A percentile compares a stretch with the other conserved stretches of the same genome.
Conservation (phyloP, 2,888 invertebrate genomes). For the Xestobium rufovillosum region DNA sequence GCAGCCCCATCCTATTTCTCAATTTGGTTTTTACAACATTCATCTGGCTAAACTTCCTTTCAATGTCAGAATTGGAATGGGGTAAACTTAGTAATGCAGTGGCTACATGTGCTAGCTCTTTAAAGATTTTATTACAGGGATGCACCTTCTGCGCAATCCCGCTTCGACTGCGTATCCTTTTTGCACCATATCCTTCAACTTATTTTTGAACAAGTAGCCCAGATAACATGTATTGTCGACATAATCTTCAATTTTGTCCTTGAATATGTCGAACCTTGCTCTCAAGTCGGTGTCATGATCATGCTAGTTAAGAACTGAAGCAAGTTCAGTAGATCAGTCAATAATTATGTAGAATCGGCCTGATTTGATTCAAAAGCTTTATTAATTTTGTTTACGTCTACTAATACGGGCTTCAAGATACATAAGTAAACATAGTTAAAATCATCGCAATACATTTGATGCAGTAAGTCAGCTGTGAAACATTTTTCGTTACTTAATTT, state of each 20-base stretch:
- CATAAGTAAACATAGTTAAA: slow-evolving; percentile 25
- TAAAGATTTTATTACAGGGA: background rate
- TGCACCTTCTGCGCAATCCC: background rate
- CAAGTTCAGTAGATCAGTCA: slow-evolving; percentile 13
- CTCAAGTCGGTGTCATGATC: slow-evolving; percentile 1
- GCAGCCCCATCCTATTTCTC: slow-evolving; percentile 3
- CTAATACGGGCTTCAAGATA: slow-evolving; percentile 23
- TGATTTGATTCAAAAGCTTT: slow-evolving; percentile 23
- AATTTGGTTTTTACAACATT: slow-evolving; percentile 2
- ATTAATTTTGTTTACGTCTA: slow-evolving; percentile 23
- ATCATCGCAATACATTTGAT: slow-evolving; percentile 28
- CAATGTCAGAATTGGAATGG: slow-evolving; percentile 2
- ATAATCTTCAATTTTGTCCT: background rate
- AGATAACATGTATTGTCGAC: slow-evolving; percentile 3
- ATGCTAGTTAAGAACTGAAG: background rate
- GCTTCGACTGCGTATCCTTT: background rate
- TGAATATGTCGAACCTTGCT: background rate
- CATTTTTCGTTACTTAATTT: slow-evolving; percentile 1
- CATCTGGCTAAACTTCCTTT: slow-evolving; percentile 2
- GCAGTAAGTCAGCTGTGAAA: slow-evolving; percentile 29
- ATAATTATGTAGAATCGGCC: slow-evolving; percentile 21
- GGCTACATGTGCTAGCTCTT: background rate
- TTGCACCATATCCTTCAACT: background rate
- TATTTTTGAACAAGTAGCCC: background rate
- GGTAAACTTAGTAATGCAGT: slow-evolving; percentile 1